phyloP scores from a whole-genome alignment of 2,113 vertebrate genomes.

The Phainopepla nitens region DNA sequence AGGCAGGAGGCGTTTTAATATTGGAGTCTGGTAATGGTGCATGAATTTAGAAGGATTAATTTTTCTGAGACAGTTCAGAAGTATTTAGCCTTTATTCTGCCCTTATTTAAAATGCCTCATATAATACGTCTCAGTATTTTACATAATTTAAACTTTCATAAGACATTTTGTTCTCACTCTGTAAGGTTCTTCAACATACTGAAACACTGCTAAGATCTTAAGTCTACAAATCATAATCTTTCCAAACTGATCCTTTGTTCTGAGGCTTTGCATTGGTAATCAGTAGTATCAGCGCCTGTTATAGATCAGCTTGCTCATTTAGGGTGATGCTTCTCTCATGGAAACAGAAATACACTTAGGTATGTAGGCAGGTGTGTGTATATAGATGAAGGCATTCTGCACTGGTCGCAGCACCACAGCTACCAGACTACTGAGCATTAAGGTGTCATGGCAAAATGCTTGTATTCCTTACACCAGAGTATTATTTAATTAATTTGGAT shows the following conservation, averaged over 20 bases:
- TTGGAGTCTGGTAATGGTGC: constrained; percentile 32
- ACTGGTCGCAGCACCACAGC: background rate
- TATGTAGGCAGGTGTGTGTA: too few species aligned
- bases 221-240: background rate
- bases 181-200: background rate
- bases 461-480: background rate
- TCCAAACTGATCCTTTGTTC: background rate
- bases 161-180: background rate
- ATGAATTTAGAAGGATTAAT: constrained; percentile 56
- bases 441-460: background rate
- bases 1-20: constrained; percentile 51
- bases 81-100: constrained; percentile 57
- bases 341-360: background rate
- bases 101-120: constrained; percentile 42
- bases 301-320: background rate
- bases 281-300: background rate
- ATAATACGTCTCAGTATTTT: constrained; percentile 36
- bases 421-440: background rate
- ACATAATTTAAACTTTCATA: constrained; percentile 47
- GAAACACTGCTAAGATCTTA: constrained; percentile 7
- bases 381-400: background rate
- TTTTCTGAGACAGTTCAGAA: constrained; percentile 52
- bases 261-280: background rate
- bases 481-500: background rate
- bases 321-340: background rate